Evolutionary conservation across 1,140 invertebrate species (phyloP).

Genomic region (Caenorhabditis brenneri): DNA sequence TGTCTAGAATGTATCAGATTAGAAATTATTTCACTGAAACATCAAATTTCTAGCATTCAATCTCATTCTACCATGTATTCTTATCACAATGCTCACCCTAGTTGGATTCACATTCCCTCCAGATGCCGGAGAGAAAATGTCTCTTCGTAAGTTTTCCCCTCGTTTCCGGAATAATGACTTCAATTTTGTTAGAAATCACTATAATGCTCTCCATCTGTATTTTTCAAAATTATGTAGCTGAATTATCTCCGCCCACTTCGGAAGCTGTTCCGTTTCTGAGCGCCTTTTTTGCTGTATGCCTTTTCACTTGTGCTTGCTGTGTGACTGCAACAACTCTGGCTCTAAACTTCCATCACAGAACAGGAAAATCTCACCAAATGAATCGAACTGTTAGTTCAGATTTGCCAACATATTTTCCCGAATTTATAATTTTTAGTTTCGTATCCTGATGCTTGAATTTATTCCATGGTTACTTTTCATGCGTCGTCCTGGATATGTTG

Average conservation of each 20-base stretch:
- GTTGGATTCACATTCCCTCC: conserved; percentile 96
- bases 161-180: too few species aligned
- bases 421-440: conserved; percentile 45
- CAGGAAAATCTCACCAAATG: conserved; percentile 90
- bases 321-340: conserved; percentile 97
- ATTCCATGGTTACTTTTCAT: conserved; percentile 59
- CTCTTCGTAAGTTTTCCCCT: conserved; percentile 77
- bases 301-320: conserved; percentile 99
- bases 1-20: neutral
- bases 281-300: conserved; percentile 99
- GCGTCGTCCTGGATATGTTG: conserved; percentile 54
- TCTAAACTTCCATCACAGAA: conserved; percentile 97
- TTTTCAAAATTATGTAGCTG: conserved; percentile 72
- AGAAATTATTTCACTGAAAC: neutral
- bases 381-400: conserved; percentile 84
- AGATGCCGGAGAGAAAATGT: conserved; percentile 97
- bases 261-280: conserved; percentile 95
- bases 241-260: conserved; percentile 90
- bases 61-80: conserved; percentile 96
- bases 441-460: conserved; percentile 53
- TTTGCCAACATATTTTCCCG: neutral
- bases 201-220: conserved; percentile 72
- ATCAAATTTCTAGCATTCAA: too few species aligned
- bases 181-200: conserved; percentile 83
- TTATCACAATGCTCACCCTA: conserved; percentile 97